Evolutionary conservation across 2,888 invertebrate genomes (phyloP).

Genomic region (Eledona agricola): DNA sequence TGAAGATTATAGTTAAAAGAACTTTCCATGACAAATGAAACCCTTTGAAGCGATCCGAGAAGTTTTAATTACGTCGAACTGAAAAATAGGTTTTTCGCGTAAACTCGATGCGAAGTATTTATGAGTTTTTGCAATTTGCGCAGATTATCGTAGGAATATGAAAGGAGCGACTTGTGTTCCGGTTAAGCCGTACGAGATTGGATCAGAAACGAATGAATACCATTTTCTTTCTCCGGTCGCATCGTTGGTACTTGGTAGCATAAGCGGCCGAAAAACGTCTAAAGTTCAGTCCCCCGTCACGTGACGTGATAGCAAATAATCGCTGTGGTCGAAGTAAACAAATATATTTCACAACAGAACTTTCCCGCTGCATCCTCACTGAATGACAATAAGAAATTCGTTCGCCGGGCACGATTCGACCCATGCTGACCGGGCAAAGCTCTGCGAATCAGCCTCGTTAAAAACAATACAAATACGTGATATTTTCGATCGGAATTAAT

Average conservation of each 20-base stretch:
- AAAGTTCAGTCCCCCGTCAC: slow-evolving; percentile 26
- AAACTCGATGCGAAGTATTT: slow-evolving; percentile 3
- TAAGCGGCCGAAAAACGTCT: slow-evolving; percentile 18
- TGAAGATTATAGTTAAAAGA: slow-evolving; percentile 24
- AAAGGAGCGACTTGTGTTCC: slow-evolving; percentile 6
- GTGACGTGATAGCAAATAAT: slow-evolving; percentile 34
- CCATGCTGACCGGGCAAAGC: slow-evolving; percentile 34
- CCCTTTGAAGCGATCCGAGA: slow-evolving; percentile 18
- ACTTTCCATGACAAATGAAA: slow-evolving; percentile 28
- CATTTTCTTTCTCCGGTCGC: too few species aligned
- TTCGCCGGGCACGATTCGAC: slow-evolving; percentile 34
- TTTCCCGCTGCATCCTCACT: slow-evolving; percentile 26
- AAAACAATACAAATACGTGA: slow-evolving; percentile 29
- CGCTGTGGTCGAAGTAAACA: slow-evolving; percentile 29
- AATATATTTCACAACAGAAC: slow-evolving; percentile 33
- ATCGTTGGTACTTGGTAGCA: slow-evolving; percentile 9
- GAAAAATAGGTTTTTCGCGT: slow-evolving; percentile 19
- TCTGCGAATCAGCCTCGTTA: slow-evolving; percentile 27
- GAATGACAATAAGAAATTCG: slow-evolving; percentile 33
- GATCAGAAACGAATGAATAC: slow-evolving; percentile 11
- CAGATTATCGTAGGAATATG: slow-evolving; percentile 19
- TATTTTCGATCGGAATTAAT: slow-evolving; percentile 8
- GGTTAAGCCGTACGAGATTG: slow-evolving; percentile 7
- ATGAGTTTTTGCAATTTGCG: slow-evolving; percentile 8
- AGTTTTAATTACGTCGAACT: slow-evolving; percentile 26